Evolutionary conservation across 2,113 vertebrate species (phyloP), one percentile per base, ranked within the genome.

Genomic region (Albula glossodonta): DNA sequence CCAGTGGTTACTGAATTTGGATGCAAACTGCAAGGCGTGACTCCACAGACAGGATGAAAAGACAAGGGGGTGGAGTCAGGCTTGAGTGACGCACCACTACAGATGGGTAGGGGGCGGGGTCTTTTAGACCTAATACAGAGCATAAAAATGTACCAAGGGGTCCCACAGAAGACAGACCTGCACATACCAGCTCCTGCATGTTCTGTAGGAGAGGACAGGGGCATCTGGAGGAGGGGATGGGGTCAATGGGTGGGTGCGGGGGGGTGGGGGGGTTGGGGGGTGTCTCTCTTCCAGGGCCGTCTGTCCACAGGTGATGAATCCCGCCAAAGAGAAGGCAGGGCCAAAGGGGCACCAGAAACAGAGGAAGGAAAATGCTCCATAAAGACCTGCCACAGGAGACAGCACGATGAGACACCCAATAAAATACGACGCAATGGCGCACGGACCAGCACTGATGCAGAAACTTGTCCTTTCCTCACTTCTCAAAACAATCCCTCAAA

Each of bases 281-380:
- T 91, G 93, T 88, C 92, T 92, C 88, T 92, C 91, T 93, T 84
- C 57, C 79, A 80, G 79, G 84, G 94, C 93, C 92, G 93, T 91
- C 92, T 93, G 93, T 95, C 94, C 93, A 92, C 93, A 94, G 91
- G 93, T 94, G 93, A 92, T 95, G 95, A 93, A 94, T 94, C 93
- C 93, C 93, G 92, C 94, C 94, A 94, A 90, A 84, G 81, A 78
- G 48, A 78, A 74, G 25, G 77, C 50, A 81, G 13, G 84, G 51
- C n/a, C 56, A 5, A 49, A 81, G 31, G 53, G 53, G 51, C 52
- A 50, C 51, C 52, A 8, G 53, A 81, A 63, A 82, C 12, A 6
- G 41, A 31, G 81, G 63, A 82, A 78, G 70, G 63, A 49, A 92
- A 89, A 92, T 92, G 93, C 93, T 93, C 91, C 93, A 94, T 93